These are phyloP conservation scores for Diadophis punctatus DNA, from an alignment of 2,113 vertebrate genomes.

Conservation along the genomic window DNA sequence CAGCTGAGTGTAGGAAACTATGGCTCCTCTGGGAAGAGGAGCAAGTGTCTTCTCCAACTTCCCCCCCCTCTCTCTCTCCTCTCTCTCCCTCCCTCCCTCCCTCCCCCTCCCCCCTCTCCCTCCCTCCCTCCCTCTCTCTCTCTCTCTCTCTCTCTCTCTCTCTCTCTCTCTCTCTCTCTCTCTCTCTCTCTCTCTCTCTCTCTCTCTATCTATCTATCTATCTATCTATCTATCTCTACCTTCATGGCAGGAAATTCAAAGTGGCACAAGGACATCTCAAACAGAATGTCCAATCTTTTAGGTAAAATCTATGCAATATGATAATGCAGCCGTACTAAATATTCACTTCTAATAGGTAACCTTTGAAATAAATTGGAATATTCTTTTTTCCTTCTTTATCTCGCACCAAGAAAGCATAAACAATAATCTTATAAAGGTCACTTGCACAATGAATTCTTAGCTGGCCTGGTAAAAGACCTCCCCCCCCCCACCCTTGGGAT, in stretches of 20 bases:
- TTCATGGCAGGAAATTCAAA: conserved; percentile 8
- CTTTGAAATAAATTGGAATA: conserved; percentile 84
- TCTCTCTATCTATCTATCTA: no score
- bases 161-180: no score
- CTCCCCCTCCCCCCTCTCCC: no score
- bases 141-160: no score
- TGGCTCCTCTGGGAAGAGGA: background rate
- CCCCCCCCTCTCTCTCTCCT: no score
- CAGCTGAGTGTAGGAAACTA: background rate
- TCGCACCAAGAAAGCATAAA: conserved; percentile 68
- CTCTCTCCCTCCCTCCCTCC: no score
- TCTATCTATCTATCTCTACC: no score
- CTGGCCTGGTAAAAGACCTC: conserved; percentile 44
- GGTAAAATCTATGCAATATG: conserved; percentile 60
- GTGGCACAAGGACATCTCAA: conserved; percentile 44
- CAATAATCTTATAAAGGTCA: conserved; percentile 77
- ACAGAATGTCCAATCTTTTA: conserved; percentile 47
- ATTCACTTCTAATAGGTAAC: conserved; percentile 76
- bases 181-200: no score
- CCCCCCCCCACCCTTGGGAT: background rate
- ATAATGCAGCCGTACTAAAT: conserved; percentile 68
- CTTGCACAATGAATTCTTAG: conserved; percentile 52
- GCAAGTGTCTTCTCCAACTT: background rate
- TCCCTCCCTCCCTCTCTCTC: no score
- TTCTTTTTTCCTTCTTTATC: conserved; percentile 62